Evolutionary conservation across 2,888 invertebrate genomes (phyloP).

Genomic region (Yponomeuta sedellus): DNA sequence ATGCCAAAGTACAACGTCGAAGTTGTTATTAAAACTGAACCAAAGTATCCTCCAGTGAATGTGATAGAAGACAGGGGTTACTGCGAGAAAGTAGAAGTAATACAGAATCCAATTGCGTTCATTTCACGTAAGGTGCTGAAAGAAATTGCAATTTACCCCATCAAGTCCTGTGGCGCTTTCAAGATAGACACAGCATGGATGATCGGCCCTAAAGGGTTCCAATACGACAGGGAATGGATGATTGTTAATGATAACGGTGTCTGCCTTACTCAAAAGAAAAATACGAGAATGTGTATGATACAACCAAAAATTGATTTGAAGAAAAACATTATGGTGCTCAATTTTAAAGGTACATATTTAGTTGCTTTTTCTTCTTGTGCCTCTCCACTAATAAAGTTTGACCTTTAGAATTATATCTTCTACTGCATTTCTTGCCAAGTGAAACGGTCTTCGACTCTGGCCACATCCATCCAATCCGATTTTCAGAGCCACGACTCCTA

Average conservation of each 20-base stretch:
- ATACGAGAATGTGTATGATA: slow-evolving; percentile 86
- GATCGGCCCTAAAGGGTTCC: slow-evolving; percentile 85
- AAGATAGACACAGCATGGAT: slow-evolving; percentile 82
- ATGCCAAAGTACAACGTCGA: slow-evolving; percentile 22
- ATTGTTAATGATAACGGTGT: slow-evolving; percentile 88
- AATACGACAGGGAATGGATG: slow-evolving; percentile 96
- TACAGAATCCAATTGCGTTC: background rate
- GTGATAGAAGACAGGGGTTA: background rate
- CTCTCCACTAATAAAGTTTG: background rate
- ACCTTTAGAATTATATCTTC: no score
- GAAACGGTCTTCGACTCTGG: background rate
- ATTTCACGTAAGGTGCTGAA: slow-evolving; percentile 33
- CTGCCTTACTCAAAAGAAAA: slow-evolving; percentile 92
- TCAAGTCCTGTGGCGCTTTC: slow-evolving; percentile 93
- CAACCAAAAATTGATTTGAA: slow-evolving; percentile 82
- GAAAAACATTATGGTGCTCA: slow-evolving; percentile 69
- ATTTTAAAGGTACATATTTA: slow-evolving; percentile 73
- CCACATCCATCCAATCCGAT: background rate
- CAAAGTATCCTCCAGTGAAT: background rate
- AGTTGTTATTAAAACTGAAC: slow-evolving; percentile 20
- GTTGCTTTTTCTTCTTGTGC: slow-evolving; percentile 1
- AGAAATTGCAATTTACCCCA: slow-evolving; percentile 82
- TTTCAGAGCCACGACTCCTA: no score
- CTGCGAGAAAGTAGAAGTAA: background rate
- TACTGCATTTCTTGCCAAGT: background rate